A percentile compares a stretch with the other conserved stretches of the same genome.
Evolutionary conservation across 2,888 invertebrate species (phyloP).

Genomic region (Emmelina monodactyla): DNA sequence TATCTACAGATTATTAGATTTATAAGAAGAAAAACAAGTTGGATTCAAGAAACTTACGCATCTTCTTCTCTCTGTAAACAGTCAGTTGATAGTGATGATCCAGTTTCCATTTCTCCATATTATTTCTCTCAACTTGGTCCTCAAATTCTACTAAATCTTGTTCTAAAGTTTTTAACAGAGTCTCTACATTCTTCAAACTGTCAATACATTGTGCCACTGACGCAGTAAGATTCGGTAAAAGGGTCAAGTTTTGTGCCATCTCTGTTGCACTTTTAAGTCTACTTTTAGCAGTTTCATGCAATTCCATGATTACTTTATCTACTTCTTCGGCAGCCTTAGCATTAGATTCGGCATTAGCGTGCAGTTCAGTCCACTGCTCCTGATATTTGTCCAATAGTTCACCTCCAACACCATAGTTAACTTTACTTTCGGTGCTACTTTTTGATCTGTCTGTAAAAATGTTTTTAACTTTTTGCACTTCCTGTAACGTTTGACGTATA

Average conservation of each 20-base stretch:
- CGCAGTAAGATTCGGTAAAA: constrained; percentile 43
- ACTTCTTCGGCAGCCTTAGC: constrained; percentile 67
- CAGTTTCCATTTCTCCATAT: constrained; percentile 74
- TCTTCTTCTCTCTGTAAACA: constrained; percentile 74
- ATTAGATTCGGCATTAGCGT: constrained; percentile 73
- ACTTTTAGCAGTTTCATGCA: constrained; percentile 35
- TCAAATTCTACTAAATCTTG: constrained; percentile 70
- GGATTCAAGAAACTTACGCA: constrained; percentile 59
- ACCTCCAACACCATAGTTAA: constrained; percentile 70
- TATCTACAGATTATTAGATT: too few relatives aligned
- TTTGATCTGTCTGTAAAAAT: constrained; percentile 51
- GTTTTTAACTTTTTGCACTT: constrained; percentile 50
- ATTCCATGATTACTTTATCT: constrained; percentile 43
- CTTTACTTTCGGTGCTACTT: constrained; percentile 35
- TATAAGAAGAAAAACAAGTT: too few relatives aligned
- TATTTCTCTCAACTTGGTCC: constrained; percentile 72
- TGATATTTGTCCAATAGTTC: constrained; percentile 75
- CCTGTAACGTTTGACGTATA: constrained; percentile 46
- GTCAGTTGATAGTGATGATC: constrained; percentile 76
- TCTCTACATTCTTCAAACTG: constrained; percentile 61
- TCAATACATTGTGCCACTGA: constrained; percentile 59
- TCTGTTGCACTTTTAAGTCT: constrained; percentile 41
- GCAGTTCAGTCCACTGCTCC: constrained; percentile 74
- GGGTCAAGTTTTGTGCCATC: constrained; percentile 35
- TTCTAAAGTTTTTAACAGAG: constrained; percentile 70